Percentiles rank a stretch among this genome's conserved stretches.
These are phyloP conservation scores for Apostichopus parvimensis DNA, from an alignment of 35 echinoderm and acorn worm species.

Conservation along the genomic window DNA sequence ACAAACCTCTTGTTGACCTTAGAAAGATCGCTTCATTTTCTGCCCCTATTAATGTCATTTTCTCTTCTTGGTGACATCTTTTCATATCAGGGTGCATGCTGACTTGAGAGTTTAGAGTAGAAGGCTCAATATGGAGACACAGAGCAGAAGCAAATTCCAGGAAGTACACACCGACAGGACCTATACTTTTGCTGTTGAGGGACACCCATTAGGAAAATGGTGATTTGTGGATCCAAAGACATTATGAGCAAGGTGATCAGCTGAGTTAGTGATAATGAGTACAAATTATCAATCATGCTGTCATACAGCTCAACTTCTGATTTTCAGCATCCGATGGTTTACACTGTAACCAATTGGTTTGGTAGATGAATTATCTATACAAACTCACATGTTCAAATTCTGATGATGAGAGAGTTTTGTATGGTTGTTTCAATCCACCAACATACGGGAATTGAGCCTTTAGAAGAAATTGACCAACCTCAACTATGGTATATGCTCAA, in stretches of 20 bases:
- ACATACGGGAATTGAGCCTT: background rate
- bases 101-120: background rate
- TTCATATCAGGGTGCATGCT: background rate
- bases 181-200: background rate
- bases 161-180: background rate
- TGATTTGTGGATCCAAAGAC: background rate
- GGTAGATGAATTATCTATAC: slow-evolving; percentile 1
- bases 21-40: background rate
- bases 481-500: background rate
- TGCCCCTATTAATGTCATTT: background rate
- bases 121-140: background rate
- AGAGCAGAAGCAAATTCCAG: background rate
- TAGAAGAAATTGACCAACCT: background rate
- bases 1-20: background rate
- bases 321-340: background rate
- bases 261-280: background rate
- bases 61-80: background rate
- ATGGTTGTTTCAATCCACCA: background rate
- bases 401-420: background rate
- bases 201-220: background rate
- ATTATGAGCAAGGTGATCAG: background rate
- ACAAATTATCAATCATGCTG: background rate
- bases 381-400: background rate
- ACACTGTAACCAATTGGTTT: background rate
- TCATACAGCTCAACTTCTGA: background rate